Evolutionary conservation across 1,140 invertebrate species (phyloP), one percentile per base, ranked within the genome.

Genomic region (Plodia interpunctella): DNA sequence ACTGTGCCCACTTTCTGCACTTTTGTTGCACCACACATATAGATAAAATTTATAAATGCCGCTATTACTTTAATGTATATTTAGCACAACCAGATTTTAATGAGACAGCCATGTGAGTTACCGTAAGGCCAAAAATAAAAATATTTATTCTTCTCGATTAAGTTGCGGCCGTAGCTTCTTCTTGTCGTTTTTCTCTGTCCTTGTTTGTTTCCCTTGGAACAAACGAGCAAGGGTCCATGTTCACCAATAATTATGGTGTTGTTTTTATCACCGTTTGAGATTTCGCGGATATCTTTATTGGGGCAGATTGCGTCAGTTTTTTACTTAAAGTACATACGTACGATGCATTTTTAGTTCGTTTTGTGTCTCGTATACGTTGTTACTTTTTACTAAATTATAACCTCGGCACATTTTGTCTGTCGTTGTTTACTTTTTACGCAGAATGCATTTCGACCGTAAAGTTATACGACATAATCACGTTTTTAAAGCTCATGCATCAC

Each of bases 241-340:
- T 51, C 58, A 38, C 57, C 57, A 61, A 72, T 76, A 76, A 76
- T 73, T 73, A 76, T 63, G 66, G 68, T 61, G 60, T 56, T 56
- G 64, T 57, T 49, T 44, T 69, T 76, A 76, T 73, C 70, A 68
- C 55, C 53, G 15, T 57, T 55, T 35, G 65, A 76, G 74, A 76
- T 76, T 75, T 73, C 56, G 51, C 59, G 56, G 71, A 76, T 74
- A 71, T 71, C 74, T 76, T 71, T 74, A 76, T 76, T 74, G 65
- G 57, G 51, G 53, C 52, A 67, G 66, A 70, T 71, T 65, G 67
- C 66, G 59, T 61, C 59, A 52, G 51, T 52, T 56, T 60, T 25
- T 63, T 60, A 60, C 55, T 60, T 55, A 63, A 38, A 57, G 35
- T 44, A 44, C 38, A 17, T 11, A 54, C 38, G 32, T 11, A 54